phyloP scores from a whole-genome alignment of 2,113 vertebrate species.

The Ursus arctos region DNA sequence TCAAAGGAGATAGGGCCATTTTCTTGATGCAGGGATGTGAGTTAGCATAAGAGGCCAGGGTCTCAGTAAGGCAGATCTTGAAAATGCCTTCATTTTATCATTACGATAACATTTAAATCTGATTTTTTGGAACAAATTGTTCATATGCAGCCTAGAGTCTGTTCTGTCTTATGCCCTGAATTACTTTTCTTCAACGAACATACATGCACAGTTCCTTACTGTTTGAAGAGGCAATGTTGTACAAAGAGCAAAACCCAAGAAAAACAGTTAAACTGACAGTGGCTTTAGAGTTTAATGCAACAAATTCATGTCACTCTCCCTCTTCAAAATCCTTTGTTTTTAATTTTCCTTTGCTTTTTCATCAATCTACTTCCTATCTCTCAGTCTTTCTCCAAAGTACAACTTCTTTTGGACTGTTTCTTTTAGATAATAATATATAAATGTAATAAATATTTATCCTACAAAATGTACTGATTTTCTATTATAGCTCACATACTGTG shows the following conservation, averaged over 20 bases:
- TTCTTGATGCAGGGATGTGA: neutral
- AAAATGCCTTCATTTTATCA: slow-evolving; percentile 16
- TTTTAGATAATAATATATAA: neutral
- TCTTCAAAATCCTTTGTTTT: neutral
- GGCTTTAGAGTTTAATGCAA: neutral
- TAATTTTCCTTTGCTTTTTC: neutral
- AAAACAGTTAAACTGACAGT: neutral
- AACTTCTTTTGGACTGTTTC: neutral
- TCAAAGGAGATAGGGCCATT: neutral
- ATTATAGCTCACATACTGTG: neutral
- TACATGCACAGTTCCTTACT: neutral
- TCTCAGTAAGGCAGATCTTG: neutral
- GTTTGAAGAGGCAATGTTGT: neutral
- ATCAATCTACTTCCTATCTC: neutral
- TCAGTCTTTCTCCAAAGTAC: neutral
- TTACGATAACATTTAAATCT: neutral
- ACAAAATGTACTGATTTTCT: neutral
- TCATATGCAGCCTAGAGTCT: slow-evolving; percentile 20
- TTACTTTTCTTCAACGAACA: neutral
- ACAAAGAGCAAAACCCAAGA: neutral
- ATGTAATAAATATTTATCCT: neutral
- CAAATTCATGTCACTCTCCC: neutral
- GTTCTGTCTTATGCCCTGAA: neutral
- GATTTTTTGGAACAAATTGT: slow-evolving; percentile 24
- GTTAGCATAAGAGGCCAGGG: neutral